Percentiles rank a stretch among this genome's conserved stretches.
These are phyloP conservation scores for Pantelozetes paolii DNA, from an alignment of 2,888 invertebrate genomes.

Conservation along the genomic window DNA sequence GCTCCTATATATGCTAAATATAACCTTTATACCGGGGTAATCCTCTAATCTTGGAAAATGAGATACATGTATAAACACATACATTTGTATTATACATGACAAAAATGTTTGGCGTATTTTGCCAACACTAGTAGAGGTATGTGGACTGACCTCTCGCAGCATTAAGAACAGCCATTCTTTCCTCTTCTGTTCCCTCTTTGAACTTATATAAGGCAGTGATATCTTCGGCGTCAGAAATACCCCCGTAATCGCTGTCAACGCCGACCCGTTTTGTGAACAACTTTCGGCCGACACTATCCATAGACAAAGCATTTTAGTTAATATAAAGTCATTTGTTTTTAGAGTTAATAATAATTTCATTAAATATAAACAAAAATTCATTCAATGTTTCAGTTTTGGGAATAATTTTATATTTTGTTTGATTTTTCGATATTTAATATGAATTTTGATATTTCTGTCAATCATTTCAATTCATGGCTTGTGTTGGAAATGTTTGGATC, in stretches of 20 bases:
- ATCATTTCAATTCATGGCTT: not conserved
- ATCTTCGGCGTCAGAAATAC: conserved; percentile 67
- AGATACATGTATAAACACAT: too few relatives aligned
- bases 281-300: conserved; percentile 65
- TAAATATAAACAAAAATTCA: too few relatives aligned
- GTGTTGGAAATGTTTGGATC: not conserved
- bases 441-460: not conserved
- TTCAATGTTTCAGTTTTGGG: too few relatives aligned
- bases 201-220: conserved; percentile 68
- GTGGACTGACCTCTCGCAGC: conserved; percentile 59
- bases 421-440: not conserved
- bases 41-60: too few relatives aligned
- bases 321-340: not conserved
- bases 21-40: too few relatives aligned
- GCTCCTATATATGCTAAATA: too few relatives aligned
- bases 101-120: too few relatives aligned
- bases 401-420: not conserved
- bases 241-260: conserved; percentile 61
- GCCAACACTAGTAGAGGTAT: too few relatives aligned
- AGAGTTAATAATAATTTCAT: not conserved
- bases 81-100: too few relatives aligned
- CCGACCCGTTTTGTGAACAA: conserved; percentile 65
- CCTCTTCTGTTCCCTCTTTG: conserved; percentile 66
- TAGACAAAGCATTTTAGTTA: not conserved
- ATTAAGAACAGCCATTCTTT: conserved; percentile 68